Base-by-base conservation (phyloP, 2,797 vertebrate genomes). In the Telmatherina bonti region DNA sequence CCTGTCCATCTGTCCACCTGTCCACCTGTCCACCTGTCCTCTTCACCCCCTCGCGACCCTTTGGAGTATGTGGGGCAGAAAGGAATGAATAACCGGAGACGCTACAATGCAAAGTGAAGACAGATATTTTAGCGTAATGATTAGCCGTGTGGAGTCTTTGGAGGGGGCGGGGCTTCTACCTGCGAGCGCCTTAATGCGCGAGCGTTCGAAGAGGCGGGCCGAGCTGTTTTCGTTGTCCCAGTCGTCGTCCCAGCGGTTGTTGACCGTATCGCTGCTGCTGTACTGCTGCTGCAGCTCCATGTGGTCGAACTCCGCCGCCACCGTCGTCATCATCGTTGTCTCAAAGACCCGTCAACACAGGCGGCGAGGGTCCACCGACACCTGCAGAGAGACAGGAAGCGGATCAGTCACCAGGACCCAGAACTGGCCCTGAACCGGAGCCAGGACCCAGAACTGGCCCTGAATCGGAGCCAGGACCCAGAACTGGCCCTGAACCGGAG, bases 171-270 rank as follows among this genome's bases (percentile, higher is more conserved):
- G 43, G 51, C 33, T 47, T 94, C 76, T 87, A 99, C 97, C 97
- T 90, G 97, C 97, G 38, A 99, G 89, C 22, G 97, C 97, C 88
- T 98, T 99, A 93, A 99, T 98, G 76, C 97, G 96, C 3, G 97
- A 99, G 63, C 97, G 94, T 79, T 99, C 97, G 1, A 98, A 98
- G 36, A 98, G 95, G 5, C 97, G 93, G 0, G 97, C 97, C 0
- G 97, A 99, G 81, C 97, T 99, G 93, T 98, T 98, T 87, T 99
- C 97, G 0, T 99, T 99, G 95, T 99, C 97, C 97, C 97, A 98
- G 6, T 99, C 97, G 0, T 96, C 94, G 0, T 99, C 97, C 97
- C 97, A 99, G 90, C 97, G 97, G 93, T 97, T 98, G 95, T 97
- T 98, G 83, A 98, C 96, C 5, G 89, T 91, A 83, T 97, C 96